A percentile compares a stretch with the other conserved stretches of the same genome.
These are phyloP conservation scores for Ptychobarbus kaznakovi DNA, from an alignment of 2,797 vertebrate genomes.

Conservation along the genomic window DNA sequence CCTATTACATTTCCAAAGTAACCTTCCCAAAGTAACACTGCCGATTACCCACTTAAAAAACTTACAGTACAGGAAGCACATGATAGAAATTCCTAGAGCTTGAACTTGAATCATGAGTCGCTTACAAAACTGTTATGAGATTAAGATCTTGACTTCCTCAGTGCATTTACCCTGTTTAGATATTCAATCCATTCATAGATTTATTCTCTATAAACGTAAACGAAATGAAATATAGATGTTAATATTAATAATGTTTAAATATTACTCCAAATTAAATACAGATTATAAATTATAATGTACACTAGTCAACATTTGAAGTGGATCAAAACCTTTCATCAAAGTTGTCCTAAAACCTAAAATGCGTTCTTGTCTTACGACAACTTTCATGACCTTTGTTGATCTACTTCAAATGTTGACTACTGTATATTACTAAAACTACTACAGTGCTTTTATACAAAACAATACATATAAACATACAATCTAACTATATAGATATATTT, in stretches of 20 bases:
- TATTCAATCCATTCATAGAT: background rate
- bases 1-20: too few relatives aligned
- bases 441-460: background rate
- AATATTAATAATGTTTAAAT: background rate
- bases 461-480: background rate
- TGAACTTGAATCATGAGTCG: conserved; percentile 22
- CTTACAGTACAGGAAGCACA: background rate
- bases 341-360: background rate
- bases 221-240: background rate
- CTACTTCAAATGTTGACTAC: too few relatives aligned
- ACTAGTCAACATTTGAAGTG: background rate
- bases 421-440: too few relatives aligned
- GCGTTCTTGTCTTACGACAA: too few relatives aligned
- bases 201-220: background rate
- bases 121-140: background rate
- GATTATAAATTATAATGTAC: background rate
- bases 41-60: background rate
- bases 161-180: background rate
- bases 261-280: too few relatives aligned
- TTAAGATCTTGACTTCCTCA: background rate
- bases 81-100: conserved; percentile 15
- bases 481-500: background rate
- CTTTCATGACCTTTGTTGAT: too few relatives aligned
- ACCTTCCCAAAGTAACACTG: too few relatives aligned
- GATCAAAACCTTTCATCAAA: background rate